A percentile compares a stretch with the other conserved stretches of the same genome.
Conservation (phyloP, 35 echinoderm and acorn worm species). For the Apostichopus japonicus region DNA sequence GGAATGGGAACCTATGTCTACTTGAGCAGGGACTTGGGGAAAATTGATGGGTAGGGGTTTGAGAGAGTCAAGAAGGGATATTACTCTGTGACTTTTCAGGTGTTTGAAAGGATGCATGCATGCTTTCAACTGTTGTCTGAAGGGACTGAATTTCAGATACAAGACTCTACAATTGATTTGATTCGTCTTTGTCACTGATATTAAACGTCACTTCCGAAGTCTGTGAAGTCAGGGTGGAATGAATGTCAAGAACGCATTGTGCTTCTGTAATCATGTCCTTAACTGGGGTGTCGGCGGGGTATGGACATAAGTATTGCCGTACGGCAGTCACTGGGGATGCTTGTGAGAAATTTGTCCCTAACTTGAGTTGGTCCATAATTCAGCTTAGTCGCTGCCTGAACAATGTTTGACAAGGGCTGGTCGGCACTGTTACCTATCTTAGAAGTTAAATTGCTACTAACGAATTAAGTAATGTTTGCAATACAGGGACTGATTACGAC, state of each 20-base stretch:
- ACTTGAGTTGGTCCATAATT: not conserved
- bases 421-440: not conserved
- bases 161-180: not conserved
- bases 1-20: slow-evolving; percentile 1
- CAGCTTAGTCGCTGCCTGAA: not conserved
- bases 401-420: not conserved
- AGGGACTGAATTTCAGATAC: not conserved
- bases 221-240: not conserved
- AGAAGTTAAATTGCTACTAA: not conserved
- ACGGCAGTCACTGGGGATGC: not conserved
- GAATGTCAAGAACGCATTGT: not conserved
- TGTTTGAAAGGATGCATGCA: not conserved
- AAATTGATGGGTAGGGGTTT: not conserved
- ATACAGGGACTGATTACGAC: not conserved
- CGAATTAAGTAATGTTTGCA: not conserved
- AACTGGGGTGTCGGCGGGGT: not conserved
- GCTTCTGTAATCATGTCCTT: not conserved
- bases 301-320: not conserved
- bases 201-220: not conserved
- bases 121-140: not conserved
- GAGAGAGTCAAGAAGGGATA: not conserved
- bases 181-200: not conserved
- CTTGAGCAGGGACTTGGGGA: not conserved
- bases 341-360: not conserved
- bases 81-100: no score